Percentiles rank a stretch among this genome's conserved stretches.
These are phyloP conservation scores for Sebastes kiyomatsui DNA, from an alignment of 2,797 vertebrate species.

Conservation along the genomic window DNA sequence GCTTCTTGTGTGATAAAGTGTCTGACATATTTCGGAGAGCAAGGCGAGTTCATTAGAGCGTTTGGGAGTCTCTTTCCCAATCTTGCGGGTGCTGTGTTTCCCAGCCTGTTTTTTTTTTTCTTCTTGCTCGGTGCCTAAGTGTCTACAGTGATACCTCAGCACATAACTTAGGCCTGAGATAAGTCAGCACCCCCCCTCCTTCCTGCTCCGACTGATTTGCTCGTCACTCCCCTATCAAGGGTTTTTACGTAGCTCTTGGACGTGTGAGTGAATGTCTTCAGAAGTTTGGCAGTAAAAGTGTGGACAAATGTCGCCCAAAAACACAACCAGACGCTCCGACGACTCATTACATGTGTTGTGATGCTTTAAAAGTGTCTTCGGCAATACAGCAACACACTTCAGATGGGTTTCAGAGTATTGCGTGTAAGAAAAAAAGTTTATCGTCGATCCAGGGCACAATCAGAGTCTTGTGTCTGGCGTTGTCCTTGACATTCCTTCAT, in stretches of 20 bases:
- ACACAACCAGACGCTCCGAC: neutral
- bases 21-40: constrained; percentile 89
- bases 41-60: constrained; percentile 90
- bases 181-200: constrained; percentile 84
- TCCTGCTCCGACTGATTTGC: constrained; percentile 78
- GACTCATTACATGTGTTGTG: no score
- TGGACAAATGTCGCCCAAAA: neutral
- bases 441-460: constrained; percentile 85
- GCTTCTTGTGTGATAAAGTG: constrained; percentile 95
- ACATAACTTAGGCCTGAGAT: constrained; percentile 98
- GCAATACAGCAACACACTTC: neutral
- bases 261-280: neutral
- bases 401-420: neutral
- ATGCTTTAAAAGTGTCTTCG: neutral
- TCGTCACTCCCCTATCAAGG: constrained; percentile 89
- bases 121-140: constrained; percentile 90
- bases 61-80: constrained; percentile 81
- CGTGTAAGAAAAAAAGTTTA: constrained; percentile 40
- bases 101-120: constrained; percentile 63
- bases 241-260: constrained; percentile 60
- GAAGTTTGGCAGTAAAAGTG: neutral
- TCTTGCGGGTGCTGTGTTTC: constrained; percentile 78
- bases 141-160: constrained; percentile 97
- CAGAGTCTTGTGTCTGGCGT: constrained; percentile 89
- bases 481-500: constrained; percentile 98